These are phyloP conservation scores for Microchrysa polita DNA, from an alignment of 2,888 invertebrate species.

Conservation along the genomic window DNA sequence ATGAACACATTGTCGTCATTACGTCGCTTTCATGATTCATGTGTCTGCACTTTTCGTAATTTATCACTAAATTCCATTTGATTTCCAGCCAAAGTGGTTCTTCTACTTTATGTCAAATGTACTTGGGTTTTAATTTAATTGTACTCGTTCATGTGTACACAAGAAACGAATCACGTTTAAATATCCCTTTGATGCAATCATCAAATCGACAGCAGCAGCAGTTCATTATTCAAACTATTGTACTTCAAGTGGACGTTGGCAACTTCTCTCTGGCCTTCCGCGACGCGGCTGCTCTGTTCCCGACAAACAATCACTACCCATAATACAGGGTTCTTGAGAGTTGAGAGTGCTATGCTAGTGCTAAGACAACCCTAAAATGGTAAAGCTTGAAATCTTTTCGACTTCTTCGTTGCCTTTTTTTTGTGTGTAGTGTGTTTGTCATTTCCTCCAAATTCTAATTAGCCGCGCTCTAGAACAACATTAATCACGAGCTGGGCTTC, in stretches of 20 bases:
- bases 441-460: conserved; percentile 40
- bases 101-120: no score
- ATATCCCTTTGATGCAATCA: conserved; percentile 26
- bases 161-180: conserved; percentile 20
- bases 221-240: conserved; percentile 34
- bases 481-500: conserved; percentile 34
- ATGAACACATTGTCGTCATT: no score
- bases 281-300: no score
- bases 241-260: conserved; percentile 32
- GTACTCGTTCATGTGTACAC: conserved; percentile 6
- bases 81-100: no score
- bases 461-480: conserved; percentile 39
- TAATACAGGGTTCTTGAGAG: no score
- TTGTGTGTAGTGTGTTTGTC: no score
- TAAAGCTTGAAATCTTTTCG: conserved; percentile 20
- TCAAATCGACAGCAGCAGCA: neutral
- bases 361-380: conserved; percentile 26
- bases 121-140: conserved; percentile 20
- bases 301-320: no score
- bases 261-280: neutral
- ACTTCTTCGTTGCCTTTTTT: no score
- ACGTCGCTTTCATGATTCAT: no score
- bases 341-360: no score
- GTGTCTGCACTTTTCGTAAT: no score
- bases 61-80: no score